Percentiles rank a stretch among this genome's conserved stretches.
Conservation (phyloP, 2,113 vertebrate genomes). For the Erythrolamprus reginae region DNA sequence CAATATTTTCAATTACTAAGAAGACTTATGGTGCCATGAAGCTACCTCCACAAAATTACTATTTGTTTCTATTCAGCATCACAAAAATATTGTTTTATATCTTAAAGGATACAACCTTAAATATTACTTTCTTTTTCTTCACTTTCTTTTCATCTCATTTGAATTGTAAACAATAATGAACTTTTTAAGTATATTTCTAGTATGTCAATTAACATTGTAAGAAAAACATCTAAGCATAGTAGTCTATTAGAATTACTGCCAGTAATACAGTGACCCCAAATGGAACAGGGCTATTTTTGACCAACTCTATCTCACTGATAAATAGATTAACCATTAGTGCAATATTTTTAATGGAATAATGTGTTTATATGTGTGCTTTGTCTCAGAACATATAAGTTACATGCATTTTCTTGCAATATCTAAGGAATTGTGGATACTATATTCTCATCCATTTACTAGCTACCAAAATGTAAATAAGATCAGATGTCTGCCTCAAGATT, state of each 20-base stretch:
- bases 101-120: not conserved
- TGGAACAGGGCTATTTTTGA: not conserved
- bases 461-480: not conserved
- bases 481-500: not conserved
- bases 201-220: not conserved
- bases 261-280: not conserved
- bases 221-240: not conserved
- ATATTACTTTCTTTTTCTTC: not conserved
- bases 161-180: not conserved
- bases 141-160: not conserved
- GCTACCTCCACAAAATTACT: not conserved
- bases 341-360: not conserved
- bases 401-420: not conserved
- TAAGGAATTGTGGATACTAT: not conserved
- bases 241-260: not conserved
- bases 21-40: not conserved
- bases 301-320: not conserved
- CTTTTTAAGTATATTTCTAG: not conserved
- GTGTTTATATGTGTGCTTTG: not conserved
- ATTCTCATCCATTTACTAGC: not conserved
- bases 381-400: not conserved
- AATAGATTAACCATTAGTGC: not conserved
- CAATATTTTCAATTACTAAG: not conserved
- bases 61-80: not conserved
- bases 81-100: not conserved